Evolutionary conservation across 2,888 invertebrate species (phyloP), one percentile per base, ranked within the genome.

Genomic region (Meliscaeva auricollis): DNA sequence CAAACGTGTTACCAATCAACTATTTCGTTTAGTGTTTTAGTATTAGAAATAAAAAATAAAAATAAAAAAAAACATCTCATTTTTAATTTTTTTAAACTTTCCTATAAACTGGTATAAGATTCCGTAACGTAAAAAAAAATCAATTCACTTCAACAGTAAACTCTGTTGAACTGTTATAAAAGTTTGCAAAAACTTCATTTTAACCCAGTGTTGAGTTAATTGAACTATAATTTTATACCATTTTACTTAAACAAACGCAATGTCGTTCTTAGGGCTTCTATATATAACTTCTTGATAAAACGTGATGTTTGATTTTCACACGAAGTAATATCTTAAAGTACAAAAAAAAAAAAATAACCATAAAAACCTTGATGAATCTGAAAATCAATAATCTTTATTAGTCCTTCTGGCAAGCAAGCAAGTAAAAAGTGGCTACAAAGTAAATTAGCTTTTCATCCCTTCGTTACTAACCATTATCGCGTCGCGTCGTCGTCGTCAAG

Each of bases 391-490:
- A 30, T 26, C 3, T 13, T 41, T 11, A 30, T 54, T 54, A 54
- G 52, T 30, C 52, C 52, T 54, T 54, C 30, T 30, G 15, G 15
- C 52, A 54, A 54, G 15, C 2, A 4, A 30, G 3, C 2, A 15
- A 54, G 52, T 2, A 0, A 54, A n/a, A 54, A 52, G 52, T 30
- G 52, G 26, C 30, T 15, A 52, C 52, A 52, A 54, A 54, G 52
- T 30, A 54, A 54, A 54, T 54, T 54, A 54, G 30, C 52, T 54
- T 54, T 54, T 54, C 30, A 54, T 26, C 52, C 52, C 52, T 8
- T 30, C 7, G 52, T n/a, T 52, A n/a, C 26, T 2, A 6, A 52
- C 7, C 26, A 52, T n/a, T n/a, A n/a, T 52, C 2, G 52, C 15
- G n/a, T 54, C 52, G 15, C 52, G 3, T 15, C 52, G n/a, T 54